Conservation (phyloP, 2,888 invertebrate species). For the Celastrina argiolus region DNA sequence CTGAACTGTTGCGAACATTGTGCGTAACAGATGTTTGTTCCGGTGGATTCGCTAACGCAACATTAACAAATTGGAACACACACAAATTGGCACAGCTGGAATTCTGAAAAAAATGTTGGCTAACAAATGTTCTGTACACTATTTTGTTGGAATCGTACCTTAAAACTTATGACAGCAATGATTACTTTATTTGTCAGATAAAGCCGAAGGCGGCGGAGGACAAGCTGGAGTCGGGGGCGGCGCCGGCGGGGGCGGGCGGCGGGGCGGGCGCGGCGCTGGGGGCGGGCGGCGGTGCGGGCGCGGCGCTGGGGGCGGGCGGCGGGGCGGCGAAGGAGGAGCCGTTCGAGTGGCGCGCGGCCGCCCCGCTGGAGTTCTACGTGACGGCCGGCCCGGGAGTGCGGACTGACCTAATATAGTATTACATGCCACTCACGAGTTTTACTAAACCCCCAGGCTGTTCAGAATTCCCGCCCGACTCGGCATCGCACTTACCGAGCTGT, state of each 20-base stretch:
- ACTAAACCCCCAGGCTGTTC: too few species aligned
- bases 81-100: too few species aligned
- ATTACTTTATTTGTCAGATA: conserved; percentile 33
- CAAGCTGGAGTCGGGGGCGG: conserved; percentile 17
- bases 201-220: conserved; percentile 27
- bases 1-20: too few species aligned
- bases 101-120: too few species aligned
- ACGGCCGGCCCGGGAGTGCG: conserved; percentile 41
- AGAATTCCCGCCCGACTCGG: too few species aligned
- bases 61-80: too few species aligned
- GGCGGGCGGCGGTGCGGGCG: conserved; percentile 24
- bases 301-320: conserved; percentile 23
- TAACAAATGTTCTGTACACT: too few species aligned
- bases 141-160: too few species aligned
- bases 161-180: too few species aligned
- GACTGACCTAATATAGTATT: conserved; percentile 19
- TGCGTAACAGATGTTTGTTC: too few species aligned
- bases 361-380: conserved; percentile 39
- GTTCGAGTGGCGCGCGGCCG: conserved; percentile 37
- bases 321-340: conserved; percentile 29
- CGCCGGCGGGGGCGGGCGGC: conserved; percentile 26
- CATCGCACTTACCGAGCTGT: too few species aligned
- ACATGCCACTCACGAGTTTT: not conserved
- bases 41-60: too few species aligned
- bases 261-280: conserved; percentile 24